Conservation (phyloP, 2,113 vertebrate species). For the Catharus minimus region DNA sequence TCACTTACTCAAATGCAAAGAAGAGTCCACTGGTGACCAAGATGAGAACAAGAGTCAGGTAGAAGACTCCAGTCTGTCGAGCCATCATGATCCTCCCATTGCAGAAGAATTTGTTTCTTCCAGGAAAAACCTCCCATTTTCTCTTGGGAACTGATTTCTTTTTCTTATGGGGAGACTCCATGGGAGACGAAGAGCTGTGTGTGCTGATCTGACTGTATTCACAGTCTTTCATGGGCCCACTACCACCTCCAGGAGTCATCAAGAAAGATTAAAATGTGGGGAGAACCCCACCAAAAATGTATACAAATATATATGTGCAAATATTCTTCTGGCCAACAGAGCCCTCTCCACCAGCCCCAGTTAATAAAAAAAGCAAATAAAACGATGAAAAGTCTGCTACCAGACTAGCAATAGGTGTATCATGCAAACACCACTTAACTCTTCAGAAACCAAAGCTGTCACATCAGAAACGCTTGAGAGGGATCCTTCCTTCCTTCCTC, state of each 20-base stretch:
- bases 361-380: conserved; percentile 6
- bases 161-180: conserved; percentile 95
- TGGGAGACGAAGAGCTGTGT: conserved; percentile 89
- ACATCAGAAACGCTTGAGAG: not conserved
- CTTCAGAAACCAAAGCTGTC: conserved; percentile 55
- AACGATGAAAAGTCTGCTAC: conserved; percentile 33
- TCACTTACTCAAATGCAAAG: conserved; percentile 98
- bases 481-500: conserved; percentile 20
- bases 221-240: conserved; percentile 96
- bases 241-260: conserved; percentile 91
- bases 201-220: conserved; percentile 98
- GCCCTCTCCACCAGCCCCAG: conserved; percentile 39
- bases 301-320: conserved; percentile 10
- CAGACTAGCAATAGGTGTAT: conserved; percentile 43
- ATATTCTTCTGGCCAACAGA: conserved; percentile 28
- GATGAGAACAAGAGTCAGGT: conserved; percentile 95
- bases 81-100: conserved; percentile 99
- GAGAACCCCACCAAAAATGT: conserved; percentile 69
- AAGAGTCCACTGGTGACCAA: conserved; percentile 97
- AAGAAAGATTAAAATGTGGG: conserved; percentile 67
- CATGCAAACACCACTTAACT: conserved; percentile 53
- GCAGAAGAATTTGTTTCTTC: conserved; percentile 97
- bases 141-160: conserved; percentile 81
- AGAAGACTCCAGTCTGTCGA: conserved; percentile 96
- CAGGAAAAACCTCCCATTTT: conserved; percentile 97